Percentiles rank a stretch among this genome's conserved stretches.
Evolutionary conservation across 1,140 invertebrate genomes (phyloP).

Genomic region (Pseudoatta argentina): DNA sequence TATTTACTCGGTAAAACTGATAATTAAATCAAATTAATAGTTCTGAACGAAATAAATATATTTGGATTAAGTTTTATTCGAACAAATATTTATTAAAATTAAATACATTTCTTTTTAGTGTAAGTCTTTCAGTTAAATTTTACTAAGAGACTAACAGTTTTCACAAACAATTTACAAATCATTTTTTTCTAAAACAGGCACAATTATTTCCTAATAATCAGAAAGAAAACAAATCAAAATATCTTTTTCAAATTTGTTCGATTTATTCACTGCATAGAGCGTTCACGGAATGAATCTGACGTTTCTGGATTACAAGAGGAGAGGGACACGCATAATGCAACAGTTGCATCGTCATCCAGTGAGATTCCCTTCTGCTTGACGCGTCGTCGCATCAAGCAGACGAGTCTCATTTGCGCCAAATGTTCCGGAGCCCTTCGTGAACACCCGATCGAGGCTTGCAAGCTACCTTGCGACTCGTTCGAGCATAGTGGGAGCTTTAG

Average conservation of each 20-base stretch:
- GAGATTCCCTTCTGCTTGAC: constrained; percentile 24
- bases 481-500: constrained; percentile 68
- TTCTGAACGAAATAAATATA: no score
- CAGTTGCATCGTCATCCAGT: constrained; percentile 32
- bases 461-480: constrained; percentile 40
- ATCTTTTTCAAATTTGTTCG: neutral
- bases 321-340: constrained; percentile 24
- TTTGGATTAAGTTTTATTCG: no score
- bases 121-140: neutral
- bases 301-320: constrained; percentile 13
- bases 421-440: constrained; percentile 33
- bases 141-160: neutral
- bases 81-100: no score
- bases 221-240: neutral
- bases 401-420: constrained; percentile 46
- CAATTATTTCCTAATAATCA: neutral
- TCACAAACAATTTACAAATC: neutral
- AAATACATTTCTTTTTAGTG: no score
- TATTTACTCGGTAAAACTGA: no score
- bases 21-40: no score
- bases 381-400: constrained; percentile 3
- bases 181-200: neutral
- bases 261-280: neutral
- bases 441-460: neutral
- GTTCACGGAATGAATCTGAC: neutral